Evolutionary conservation across 2,888 invertebrate genomes (phyloP).

Genomic region (Polydrusus cervinus): DNA sequence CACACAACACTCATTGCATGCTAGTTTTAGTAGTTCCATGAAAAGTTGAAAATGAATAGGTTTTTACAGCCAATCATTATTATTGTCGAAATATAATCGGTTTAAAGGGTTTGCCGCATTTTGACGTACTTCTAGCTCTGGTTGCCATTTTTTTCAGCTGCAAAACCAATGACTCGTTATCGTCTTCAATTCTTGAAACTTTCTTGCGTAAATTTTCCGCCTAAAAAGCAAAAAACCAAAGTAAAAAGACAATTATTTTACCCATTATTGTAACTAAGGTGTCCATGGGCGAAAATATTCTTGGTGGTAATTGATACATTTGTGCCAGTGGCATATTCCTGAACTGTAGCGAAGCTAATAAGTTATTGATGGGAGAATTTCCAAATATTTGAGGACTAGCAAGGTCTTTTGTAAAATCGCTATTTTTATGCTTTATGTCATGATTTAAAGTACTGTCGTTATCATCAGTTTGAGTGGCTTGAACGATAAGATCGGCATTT

Average conservation of each 20-base stretch:
- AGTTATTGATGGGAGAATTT: slow-evolving; percentile 23
- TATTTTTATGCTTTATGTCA: not conserved
- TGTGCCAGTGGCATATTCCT: slow-evolving; percentile 62
- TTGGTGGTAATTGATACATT: slow-evolving; percentile 61
- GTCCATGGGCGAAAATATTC: slow-evolving; percentile 67
- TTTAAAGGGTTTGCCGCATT: not conserved
- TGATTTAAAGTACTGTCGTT: not conserved
- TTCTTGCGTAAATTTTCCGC: slow-evolving; percentile 91
- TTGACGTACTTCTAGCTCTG: slow-evolving; percentile 84
- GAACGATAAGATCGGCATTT: not conserved
- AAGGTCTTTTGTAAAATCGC: slow-evolving; percentile 3
- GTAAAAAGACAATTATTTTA: slow-evolving; percentile 28
- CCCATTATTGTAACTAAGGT: slow-evolving; percentile 61
- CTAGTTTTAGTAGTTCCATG: not conserved
- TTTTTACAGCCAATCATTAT: slow-evolving; percentile 14
- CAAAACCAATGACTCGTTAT: slow-evolving; percentile 95
- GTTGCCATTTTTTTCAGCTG: slow-evolving; percentile 97
- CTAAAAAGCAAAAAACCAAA: slow-evolving; percentile 73
- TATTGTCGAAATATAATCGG: not conserved
- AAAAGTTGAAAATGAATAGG: not conserved
- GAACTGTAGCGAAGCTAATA: slow-evolving; percentile 60
- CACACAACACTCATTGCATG: slow-evolving; percentile 31
- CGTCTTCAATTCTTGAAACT: slow-evolving; percentile 94
- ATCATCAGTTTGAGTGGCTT: slow-evolving; percentile 45
- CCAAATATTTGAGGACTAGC: not conserved